Base-by-base conservation (phyloP, 2,113 vertebrate species). In the Heterocephalus glaber region DNA sequence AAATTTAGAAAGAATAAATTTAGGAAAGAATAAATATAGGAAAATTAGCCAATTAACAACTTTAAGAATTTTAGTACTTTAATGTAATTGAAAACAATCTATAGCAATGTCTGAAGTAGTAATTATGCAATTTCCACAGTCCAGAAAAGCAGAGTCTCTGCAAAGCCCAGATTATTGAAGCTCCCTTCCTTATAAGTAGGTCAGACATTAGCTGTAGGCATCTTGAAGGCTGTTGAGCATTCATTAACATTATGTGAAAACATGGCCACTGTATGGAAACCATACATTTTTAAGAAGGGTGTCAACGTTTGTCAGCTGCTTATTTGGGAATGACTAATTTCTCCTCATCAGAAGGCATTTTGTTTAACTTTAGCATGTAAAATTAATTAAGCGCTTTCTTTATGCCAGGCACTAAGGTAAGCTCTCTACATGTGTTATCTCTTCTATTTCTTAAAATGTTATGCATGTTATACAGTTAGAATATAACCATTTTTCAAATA, bases 181-280 rank as follows among this genome's bases (percentile, higher is more conserved):
- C 61, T 93, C 84, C 74, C 70, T 97, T 95, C n/a, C 76, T 95
- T 92, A 97, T 92, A 97, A 95, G 84, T 96, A 97, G 93, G 93
- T 93, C 95, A 96, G 86, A 86, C 70, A 84, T 93, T 77, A 94
- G 83, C 96, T 92, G 84, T 74, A 96, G 65, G 63, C 93, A 87
- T 88, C 80, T 87, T 79, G 38, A 85, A 96, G 19, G 3, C 92
- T 93, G 56, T 65, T 87, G 84, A 92, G 65, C 92, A 95, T 90
- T 96, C 60, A 87, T 93, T 95, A 95, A 93, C 80, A 70, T 94
- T 84, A 77, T 82, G 61, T 74, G 61, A 83, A 89, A 91, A 93
- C 9, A 28, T 7, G 61, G 16, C 56, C 82, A 24, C 80, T 77
- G 0, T 88, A 94, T 93, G 81, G 65, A 94, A 96, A 92, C 76